phyloP scores from a whole-genome alignment of 37 sponge, comb jelly and placozoan species.

The Eunapius fragilis region DNA sequence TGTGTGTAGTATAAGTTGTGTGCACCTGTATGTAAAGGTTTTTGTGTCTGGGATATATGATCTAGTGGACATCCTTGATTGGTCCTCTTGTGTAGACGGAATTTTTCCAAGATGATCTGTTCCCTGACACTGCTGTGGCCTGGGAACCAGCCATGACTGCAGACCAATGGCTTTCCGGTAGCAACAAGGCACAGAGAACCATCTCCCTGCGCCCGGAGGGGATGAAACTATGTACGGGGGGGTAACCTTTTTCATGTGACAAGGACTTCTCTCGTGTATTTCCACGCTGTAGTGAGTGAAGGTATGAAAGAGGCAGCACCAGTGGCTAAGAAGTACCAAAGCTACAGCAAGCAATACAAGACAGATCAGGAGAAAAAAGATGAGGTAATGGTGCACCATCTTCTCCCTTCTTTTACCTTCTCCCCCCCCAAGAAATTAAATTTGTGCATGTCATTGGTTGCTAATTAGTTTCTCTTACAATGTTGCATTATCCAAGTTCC shows the following conservation, averaged over 20 bases:
- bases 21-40: no score
- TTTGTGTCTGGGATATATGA: no score
- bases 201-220: slow-evolving; percentile 68
- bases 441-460: no score
- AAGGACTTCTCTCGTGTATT: not conserved
- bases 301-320: slow-evolving; percentile 59
- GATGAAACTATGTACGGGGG: slow-evolving; percentile 79
- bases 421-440: no score
- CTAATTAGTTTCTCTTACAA: no score
- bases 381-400: slow-evolving; percentile 41
- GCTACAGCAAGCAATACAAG: slow-evolving; percentile 61
- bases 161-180: slow-evolving; percentile 69
- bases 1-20: no score
- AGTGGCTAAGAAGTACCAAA: slow-evolving; percentile 68
- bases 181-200: slow-evolving; percentile 48
- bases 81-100: slow-evolving; percentile 27
- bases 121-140: slow-evolving; percentile 57
- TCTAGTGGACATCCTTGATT: no score
- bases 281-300: slow-evolving; percentile 73
- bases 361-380: slow-evolving; percentile 87
- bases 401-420: no score
- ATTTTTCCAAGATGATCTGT: slow-evolving; percentile 93
- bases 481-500: not conserved
- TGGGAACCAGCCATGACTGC: slow-evolving; percentile 78
- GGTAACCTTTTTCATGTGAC: not conserved